These are phyloP conservation scores for Cheilosia urbana DNA, from an alignment of 2,888 invertebrate species.

Conservation along the genomic window DNA sequence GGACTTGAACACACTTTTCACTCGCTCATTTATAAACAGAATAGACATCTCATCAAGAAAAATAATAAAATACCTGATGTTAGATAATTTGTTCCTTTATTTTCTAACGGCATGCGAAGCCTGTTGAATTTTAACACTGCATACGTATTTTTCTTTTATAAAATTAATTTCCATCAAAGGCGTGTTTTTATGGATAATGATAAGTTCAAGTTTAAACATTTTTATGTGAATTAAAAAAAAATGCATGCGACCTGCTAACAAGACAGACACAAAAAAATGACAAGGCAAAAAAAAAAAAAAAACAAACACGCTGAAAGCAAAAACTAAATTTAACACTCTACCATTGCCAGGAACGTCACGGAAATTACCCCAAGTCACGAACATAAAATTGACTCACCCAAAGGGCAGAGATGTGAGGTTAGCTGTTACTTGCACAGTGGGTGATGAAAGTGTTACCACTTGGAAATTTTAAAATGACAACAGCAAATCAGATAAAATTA, in stretches of 20 bases:
- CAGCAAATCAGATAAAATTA: background rate
- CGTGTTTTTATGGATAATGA: background rate
- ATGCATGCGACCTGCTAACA: background rate
- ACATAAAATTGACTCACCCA: background rate
- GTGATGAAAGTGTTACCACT: background rate
- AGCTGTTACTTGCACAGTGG: background rate
- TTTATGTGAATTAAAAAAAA: background rate
- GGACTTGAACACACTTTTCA: slow-evolving; percentile 23
- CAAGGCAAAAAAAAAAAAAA: slow-evolving; percentile 4
- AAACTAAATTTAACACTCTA: slow-evolving; percentile 29
- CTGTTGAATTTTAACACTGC: slow-evolving; percentile 44
- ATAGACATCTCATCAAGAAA: slow-evolving; percentile 24
- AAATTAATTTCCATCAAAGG: background rate
- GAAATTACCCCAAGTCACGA: slow-evolving; percentile 27
- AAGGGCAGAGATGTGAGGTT: background rate
- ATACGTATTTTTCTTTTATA: background rate
- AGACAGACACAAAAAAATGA: slow-evolving; percentile 15
- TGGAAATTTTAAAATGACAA: background rate
- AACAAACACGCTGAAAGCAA: background rate
- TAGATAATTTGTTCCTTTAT: slow-evolving; percentile 28
- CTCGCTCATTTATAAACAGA: slow-evolving; percentile 21
- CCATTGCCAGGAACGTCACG: slow-evolving; percentile 39
- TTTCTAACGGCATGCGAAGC: slow-evolving; percentile 9
- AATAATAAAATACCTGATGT: slow-evolving; percentile 9
- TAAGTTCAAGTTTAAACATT: slow-evolving; percentile 18